These are phyloP conservation scores for Atta texana DNA, from an alignment of 1,140 invertebrate genomes.

Conservation along the genomic window DNA sequence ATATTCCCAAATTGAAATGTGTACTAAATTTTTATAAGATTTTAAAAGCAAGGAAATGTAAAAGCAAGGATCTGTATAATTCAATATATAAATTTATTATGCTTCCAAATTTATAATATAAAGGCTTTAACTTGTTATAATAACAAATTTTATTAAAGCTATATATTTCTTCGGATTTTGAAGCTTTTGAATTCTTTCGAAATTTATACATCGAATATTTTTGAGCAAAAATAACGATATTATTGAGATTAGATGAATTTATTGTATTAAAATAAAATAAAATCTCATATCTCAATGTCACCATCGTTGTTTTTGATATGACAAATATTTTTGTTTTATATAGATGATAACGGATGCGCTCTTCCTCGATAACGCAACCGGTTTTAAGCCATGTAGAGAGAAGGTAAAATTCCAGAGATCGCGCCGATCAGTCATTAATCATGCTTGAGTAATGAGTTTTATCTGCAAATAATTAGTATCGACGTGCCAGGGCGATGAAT, in stretches of 20 bases:
- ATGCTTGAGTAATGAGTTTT: constrained; percentile 77
- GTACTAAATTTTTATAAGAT: not conserved
- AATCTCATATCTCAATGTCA: constrained; percentile 16
- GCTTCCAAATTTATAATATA: not conserved
- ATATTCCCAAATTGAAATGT: not conserved
- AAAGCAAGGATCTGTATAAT: not conserved
- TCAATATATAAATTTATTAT: not conserved
- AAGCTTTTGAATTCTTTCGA: not conserved
- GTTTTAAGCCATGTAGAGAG: constrained; percentile 37
- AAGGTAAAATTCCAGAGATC: constrained; percentile 59
- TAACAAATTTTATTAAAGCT: not conserved
- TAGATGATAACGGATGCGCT: constrained; percentile 59
- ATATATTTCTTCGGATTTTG: not conserved
- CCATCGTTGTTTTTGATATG: not conserved
- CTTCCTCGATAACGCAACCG: constrained; percentile 54
- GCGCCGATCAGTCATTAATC: constrained; percentile 71
- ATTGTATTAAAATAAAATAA: constrained; percentile 19
- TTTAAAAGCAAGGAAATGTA: not conserved
- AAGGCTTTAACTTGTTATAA: not conserved
- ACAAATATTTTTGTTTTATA: constrained; percentile 42
- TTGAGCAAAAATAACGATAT: constrained; percentile 1
- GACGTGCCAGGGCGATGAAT: constrained; percentile 72
- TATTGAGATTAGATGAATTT: constrained; percentile 25
- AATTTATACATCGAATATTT: constrained; percentile 6
- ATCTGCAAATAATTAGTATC: constrained; percentile 79